phyloP scores from a whole-genome alignment of 2,888 invertebrate genomes.

The Pyrrhosoma nymphula region DNA sequence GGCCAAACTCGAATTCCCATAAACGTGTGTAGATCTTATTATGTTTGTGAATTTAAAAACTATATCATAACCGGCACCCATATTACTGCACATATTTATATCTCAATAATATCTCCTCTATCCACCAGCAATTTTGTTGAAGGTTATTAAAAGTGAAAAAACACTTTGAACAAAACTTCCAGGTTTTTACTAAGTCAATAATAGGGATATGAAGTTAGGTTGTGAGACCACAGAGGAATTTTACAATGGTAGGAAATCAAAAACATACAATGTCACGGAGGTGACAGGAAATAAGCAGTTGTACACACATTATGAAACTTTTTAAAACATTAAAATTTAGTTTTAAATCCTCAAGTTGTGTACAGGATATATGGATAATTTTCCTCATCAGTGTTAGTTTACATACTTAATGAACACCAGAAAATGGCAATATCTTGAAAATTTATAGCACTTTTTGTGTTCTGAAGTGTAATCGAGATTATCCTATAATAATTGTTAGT shows the following conservation, averaged over 20 bases:
- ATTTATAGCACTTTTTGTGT: conserved; percentile 66
- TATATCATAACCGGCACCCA: conserved; percentile 18
- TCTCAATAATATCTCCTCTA: not conserved
- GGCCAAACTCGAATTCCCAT: not conserved
- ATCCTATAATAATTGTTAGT: conserved; percentile 62
- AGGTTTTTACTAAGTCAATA: conserved; percentile 60
- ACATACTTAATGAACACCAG: conserved; percentile 63
- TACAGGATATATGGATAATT: conserved; percentile 60
- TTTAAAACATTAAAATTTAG: conserved; percentile 64
- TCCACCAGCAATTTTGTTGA: conserved; percentile 30
- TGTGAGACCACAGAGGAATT: conserved; percentile 48
- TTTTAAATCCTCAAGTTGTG: conserved; percentile 64
- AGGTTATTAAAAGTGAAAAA: conserved; percentile 63
- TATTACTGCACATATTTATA: not conserved
- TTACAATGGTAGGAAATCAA: conserved; percentile 60
- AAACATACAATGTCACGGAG: conserved; percentile 61
- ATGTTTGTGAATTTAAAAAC: not conserved
- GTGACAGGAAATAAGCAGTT: conserved; percentile 59
- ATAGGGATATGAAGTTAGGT: conserved; percentile 61
- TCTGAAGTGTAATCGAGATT: conserved; percentile 62
- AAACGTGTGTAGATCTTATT: not conserved
- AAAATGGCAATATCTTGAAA: conserved; percentile 54
- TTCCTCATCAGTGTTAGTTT: conserved; percentile 55
- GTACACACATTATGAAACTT: conserved; percentile 63
- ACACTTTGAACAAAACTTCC: conserved; percentile 62